Base-by-base conservation (phyloP, 2,113 vertebrate species). In the Archilochus colubris region DNA sequence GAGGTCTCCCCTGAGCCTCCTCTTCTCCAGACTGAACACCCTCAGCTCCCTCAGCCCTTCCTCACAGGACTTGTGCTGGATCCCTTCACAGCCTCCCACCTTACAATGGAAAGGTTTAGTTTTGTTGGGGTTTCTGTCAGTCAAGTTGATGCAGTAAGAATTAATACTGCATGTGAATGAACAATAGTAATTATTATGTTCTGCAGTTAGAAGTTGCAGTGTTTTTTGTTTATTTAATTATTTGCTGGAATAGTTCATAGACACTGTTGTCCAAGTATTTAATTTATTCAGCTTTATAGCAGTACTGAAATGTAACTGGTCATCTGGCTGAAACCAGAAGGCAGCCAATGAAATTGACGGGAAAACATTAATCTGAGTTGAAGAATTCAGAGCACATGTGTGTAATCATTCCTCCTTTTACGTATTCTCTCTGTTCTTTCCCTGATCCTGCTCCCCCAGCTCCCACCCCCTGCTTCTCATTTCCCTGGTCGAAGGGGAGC, bases 341-440 rank as follows among this genome's bases (percentile, higher is more conserved):
- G 88, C 92, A 96, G 94, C 82, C 82, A 94, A 91, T 94, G 96
- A 96, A 94, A 96, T 88, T 96, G 91, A 74, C 88, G 97, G 96
- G 90, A 97, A 98, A 97, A 94, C 92, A 97, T 97, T 97, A 96
- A 95, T 97, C 90, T 96, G 80, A 95, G 77, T 53, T 93, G 91
- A 94, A 94, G 68, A 83, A 94, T 95, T 96, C 75, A 79, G 46
- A 95, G 91, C 95, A 97, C 83, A 93, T 94, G 89, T 94, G 78
- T 93, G 82, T 93, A 96, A 93, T 95, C 90, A 94, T 83, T 96
- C 70, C 44, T 95, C 30, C 72, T 94, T 91, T 88, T 61, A 86
- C 54, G 64, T 58, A 96, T 55, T 66, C 84, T 82, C 94, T 96
- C 93, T 66, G 61, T 86, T 96, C 93, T 95, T 95, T 61, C 76